phyloP scores from a whole-genome alignment of 2,888 invertebrate species.

The Andrena trimmerana region DNA sequence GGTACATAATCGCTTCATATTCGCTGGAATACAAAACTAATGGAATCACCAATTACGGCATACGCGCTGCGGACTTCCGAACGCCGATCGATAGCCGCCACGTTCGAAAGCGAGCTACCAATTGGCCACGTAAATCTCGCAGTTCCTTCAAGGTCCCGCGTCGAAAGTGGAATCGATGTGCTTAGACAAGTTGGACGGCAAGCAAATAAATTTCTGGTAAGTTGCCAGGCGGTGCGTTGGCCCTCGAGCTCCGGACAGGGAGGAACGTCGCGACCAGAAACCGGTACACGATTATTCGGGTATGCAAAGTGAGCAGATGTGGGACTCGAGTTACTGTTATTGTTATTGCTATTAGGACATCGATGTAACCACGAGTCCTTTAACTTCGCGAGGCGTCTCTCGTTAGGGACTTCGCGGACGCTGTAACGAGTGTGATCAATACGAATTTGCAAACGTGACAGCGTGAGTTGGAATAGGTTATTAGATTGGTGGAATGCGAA shows the following conservation, averaged over 20 bases:
- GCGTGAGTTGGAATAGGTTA: neutral
- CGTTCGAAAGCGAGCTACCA: slow-evolving; percentile 60
- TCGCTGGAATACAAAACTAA: slow-evolving; percentile 39
- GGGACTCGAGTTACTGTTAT: slow-evolving; percentile 68
- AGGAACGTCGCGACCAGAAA: slow-evolving; percentile 49
- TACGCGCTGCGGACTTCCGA: slow-evolving; percentile 31
- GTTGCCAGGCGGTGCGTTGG: slow-evolving; percentile 66
- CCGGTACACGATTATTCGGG: slow-evolving; percentile 72
- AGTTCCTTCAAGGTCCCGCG: slow-evolving; percentile 53
- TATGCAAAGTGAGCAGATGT: slow-evolving; percentile 72
- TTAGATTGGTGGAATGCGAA: neutral
- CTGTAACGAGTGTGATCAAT: neutral
- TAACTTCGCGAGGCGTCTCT: slow-evolving; percentile 30
- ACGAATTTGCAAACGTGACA: neutral
- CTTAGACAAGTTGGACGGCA: slow-evolving; percentile 68
- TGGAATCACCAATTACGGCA: slow-evolving; percentile 46
- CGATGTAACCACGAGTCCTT: slow-evolving; percentile 17
- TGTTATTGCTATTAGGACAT: slow-evolving; percentile 43
- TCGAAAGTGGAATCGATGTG: slow-evolving; percentile 67
- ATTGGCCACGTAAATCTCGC: slow-evolving; percentile 65
- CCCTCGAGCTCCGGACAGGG: slow-evolving; percentile 40
- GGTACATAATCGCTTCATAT: slow-evolving; percentile 42
- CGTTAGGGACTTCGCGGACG: slow-evolving; percentile 13
- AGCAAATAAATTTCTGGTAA: slow-evolving; percentile 75
- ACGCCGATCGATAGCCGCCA: slow-evolving; percentile 57